Percentiles rank a stretch among this genome's conserved stretches.
These are phyloP conservation scores for Notechis scutatus DNA, from an alignment of 2,113 vertebrate species.

Conservation along the genomic window DNA sequence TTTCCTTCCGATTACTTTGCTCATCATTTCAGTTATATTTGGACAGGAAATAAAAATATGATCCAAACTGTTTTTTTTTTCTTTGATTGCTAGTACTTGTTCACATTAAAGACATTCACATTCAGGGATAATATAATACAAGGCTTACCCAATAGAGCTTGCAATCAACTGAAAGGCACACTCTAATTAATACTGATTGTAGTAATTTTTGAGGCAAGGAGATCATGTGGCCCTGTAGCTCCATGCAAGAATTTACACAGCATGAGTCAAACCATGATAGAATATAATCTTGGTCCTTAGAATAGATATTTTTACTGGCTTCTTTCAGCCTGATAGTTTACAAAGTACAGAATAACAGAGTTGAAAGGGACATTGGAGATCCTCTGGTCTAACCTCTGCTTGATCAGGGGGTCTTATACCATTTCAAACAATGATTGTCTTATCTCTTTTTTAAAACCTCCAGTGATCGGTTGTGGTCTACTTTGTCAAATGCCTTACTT, in stretches of 20 bases:
- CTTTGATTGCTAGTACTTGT: background rate
- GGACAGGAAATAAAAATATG: background rate
- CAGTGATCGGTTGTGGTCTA: background rate
- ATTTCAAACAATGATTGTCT: background rate
- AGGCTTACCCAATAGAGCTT: background rate
- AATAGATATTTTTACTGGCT: background rate
- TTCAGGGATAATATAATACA: background rate
- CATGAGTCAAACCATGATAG: background rate
- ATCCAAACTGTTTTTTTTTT: background rate
- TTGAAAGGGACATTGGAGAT: background rate
- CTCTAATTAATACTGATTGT: slow-evolving; percentile 22
- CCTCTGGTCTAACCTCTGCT: background rate
- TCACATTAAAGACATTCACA: background rate
- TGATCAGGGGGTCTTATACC: background rate
- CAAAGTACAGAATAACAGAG: background rate
- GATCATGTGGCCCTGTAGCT: background rate
- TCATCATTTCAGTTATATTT: background rate
- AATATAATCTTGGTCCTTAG: background rate
- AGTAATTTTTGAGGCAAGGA: background rate
- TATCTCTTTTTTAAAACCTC: background rate
- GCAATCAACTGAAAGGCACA: background rate
- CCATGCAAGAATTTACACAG: background rate
- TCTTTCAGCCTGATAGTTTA: slow-evolving; percentile 1
- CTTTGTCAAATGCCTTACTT: background rate
- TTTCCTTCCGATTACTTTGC: background rate